Conservation (phyloP, 2,888 invertebrate genomes). For the Tromatobia lineatoria region DNA sequence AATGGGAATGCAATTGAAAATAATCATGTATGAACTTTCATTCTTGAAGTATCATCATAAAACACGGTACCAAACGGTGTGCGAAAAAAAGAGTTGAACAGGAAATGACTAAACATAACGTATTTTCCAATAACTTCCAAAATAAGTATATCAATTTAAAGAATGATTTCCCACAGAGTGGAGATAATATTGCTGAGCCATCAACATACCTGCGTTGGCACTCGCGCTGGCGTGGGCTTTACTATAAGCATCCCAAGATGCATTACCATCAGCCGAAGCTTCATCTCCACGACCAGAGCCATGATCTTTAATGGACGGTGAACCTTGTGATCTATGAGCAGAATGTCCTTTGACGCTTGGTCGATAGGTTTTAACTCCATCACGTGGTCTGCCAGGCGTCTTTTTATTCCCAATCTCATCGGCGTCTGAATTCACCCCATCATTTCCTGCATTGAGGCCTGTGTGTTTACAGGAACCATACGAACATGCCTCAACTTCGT, state of each 20-base stretch:
- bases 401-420: constrained; percentile 1
- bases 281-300: constrained; percentile 1
- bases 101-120: no score
- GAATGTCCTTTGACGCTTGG: constrained; percentile 57
- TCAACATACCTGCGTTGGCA: constrained; percentile 35
- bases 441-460: not conserved
- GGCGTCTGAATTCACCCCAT: not conserved
- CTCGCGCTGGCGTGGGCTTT: constrained; percentile 39
- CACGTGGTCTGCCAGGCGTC: not conserved
- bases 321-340: not conserved
- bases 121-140: no score
- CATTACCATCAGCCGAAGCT: not conserved
- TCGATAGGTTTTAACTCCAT: constrained; percentile 45
- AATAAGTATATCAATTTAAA: no score
- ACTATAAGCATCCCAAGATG: constrained; percentile 29
- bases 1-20: no score
- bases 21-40: no score
- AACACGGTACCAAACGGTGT: no score
- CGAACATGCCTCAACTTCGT: not conserved
- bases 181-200: not conserved
- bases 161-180: no score
- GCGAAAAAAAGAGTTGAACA: no score
- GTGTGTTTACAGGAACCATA: not conserved
- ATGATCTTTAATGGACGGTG: not conserved
- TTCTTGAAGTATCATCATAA: no score